A percentile compares a stretch with the other conserved stretches of the same genome.
phyloP scores from a whole-genome alignment of 2,888 invertebrate species.

The Penaeus monodon region DNA sequence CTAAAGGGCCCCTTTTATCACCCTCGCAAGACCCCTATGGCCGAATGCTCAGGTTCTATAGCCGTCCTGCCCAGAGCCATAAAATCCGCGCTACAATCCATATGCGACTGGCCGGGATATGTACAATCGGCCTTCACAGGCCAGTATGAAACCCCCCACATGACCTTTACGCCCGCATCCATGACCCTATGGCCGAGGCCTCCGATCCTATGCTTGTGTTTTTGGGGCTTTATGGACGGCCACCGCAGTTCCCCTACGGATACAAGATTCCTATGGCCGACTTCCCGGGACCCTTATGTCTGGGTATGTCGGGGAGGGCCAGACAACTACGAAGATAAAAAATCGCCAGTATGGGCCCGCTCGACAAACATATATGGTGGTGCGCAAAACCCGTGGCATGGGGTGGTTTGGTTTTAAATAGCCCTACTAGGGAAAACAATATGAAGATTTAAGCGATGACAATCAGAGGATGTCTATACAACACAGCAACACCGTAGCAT shows the following conservation, averaged over 20 bases:
- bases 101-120: not conserved
- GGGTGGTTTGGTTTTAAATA: too few species aligned
- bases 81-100: not conserved
- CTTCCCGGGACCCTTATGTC: not conserved
- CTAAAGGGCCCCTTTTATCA: not conserved
- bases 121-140: not conserved
- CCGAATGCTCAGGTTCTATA: slow-evolving; percentile 6
- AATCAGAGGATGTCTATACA: not conserved
- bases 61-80: not conserved
- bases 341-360: too few species aligned
- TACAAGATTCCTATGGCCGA: not conserved
- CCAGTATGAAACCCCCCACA: slow-evolving; percentile 3
- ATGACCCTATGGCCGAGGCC: slow-evolving; percentile 4
- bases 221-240: not conserved
- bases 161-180: slow-evolving; percentile 2
- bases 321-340: too few species aligned
- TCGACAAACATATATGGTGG: too few species aligned
- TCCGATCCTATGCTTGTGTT: not conserved
- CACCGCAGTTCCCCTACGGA: slow-evolving; percentile 9
- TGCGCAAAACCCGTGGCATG: too few species aligned
- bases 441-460: too few species aligned
- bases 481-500: too few species aligned
- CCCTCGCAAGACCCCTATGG: not conserved
- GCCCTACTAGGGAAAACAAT: not conserved
- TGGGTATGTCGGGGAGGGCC: not conserved